These are phyloP conservation scores for Adineta ricciae DNA, from an alignment of 2,888 invertebrate species.

Conservation along the genomic window DNA sequence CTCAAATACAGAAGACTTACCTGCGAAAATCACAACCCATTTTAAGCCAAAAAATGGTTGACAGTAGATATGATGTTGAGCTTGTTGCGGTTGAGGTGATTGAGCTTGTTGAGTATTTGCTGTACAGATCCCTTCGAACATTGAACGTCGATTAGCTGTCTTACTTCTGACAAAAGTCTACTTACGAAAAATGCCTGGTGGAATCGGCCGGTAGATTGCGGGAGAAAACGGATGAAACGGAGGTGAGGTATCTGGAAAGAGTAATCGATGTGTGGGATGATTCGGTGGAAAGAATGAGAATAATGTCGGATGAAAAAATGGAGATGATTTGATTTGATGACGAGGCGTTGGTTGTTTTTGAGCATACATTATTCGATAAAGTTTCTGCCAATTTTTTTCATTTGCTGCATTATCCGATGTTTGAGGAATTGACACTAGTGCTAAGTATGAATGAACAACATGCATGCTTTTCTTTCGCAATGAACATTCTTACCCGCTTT, in stretches of 20 bases:
- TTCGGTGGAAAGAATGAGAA: background rate
- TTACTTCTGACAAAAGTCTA: background rate
- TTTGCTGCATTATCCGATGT: background rate
- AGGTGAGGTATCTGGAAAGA: background rate
- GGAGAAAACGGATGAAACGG: background rate
- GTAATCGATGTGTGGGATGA: slow-evolving; percentile 2
- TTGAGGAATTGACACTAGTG: background rate
- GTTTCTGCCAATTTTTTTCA: background rate
- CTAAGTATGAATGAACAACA: background rate
- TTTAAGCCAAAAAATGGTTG: background rate
- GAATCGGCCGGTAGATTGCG: background rate
- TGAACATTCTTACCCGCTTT: background rate
- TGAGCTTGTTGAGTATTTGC: background rate
- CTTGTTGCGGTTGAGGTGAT: background rate
- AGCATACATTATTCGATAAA: background rate
- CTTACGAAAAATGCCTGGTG: background rate
- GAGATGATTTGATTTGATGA: background rate
- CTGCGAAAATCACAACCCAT: background rate
- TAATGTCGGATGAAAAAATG: background rate
- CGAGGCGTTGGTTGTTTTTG: background rate
- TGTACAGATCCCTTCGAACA: background rate
- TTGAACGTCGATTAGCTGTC: too few species aligned
- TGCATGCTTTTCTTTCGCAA: too few species aligned
- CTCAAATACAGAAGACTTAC: background rate
- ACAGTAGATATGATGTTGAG: background rate